Conservation (phyloP, 2,888 invertebrate genomes). For the Margaritifera margaritifera region DNA sequence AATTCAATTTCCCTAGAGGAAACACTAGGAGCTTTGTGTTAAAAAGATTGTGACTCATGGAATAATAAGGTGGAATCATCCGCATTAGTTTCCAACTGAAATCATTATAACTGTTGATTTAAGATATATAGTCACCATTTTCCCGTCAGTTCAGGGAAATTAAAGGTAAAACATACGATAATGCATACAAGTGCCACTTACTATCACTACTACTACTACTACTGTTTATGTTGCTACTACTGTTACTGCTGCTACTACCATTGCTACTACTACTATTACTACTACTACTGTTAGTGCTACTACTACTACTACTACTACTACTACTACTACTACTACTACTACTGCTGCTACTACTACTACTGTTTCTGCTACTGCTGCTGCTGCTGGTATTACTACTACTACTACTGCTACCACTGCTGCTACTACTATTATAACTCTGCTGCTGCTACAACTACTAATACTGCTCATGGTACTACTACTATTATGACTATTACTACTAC, state of each 20-base stretch:
- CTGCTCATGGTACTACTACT: neutral
- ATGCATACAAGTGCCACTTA: neutral
- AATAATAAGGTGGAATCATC: too few relatives aligned
- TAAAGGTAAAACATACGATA: too few relatives aligned
- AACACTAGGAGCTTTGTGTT: too few relatives aligned
- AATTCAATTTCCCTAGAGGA: too few relatives aligned
- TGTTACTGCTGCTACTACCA: conserved; percentile 6
- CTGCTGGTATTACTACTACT: conserved; percentile 6
- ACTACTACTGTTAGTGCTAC: neutral
- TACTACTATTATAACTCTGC: conserved; percentile 2
- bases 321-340: conserved; percentile 8
- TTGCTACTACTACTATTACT: conserved; percentile 6
- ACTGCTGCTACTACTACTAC: conserved; percentile 7
- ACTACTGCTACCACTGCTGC: neutral
- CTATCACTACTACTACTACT: neutral
- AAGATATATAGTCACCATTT: too few relatives aligned
- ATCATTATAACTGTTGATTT: too few relatives aligned
- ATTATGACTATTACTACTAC: neutral
- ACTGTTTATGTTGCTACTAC: conserved; percentile 4
- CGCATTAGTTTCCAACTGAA: too few relatives aligned
- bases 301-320: conserved; percentile 9
- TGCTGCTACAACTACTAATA: neutral
- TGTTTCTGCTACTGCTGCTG: neutral
- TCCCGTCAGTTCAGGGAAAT: too few relatives aligned
- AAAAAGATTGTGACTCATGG: too few relatives aligned